Conservation (phyloP, 2,888 invertebrate genomes). For the Rhorus exstirpatorius region DNA sequence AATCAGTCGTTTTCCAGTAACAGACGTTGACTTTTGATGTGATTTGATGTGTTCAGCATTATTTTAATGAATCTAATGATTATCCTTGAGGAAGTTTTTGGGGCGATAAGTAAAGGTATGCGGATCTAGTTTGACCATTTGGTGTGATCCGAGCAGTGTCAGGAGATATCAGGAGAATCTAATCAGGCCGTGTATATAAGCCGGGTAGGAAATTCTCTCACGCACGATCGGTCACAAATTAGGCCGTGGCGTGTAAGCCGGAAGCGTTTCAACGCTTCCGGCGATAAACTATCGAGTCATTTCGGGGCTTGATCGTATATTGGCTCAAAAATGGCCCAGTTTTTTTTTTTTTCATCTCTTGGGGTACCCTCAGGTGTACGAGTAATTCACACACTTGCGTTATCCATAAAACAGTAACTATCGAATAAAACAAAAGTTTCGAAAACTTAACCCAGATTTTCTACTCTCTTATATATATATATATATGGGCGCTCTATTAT, state of each 20-base stretch:
- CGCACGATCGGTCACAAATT: constrained; percentile 58
- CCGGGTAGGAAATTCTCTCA: constrained; percentile 43
- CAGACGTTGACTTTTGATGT: too few relatives aligned
- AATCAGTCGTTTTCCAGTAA: too few relatives aligned
- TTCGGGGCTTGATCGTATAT: background rate
- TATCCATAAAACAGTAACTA: background rate
- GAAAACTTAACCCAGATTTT: background rate
- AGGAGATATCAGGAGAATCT: constrained; percentile 44
- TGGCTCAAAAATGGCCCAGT: background rate
- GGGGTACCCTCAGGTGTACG: background rate
- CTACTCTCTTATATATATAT: too few relatives aligned
- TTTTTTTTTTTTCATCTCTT: background rate
- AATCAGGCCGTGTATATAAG: constrained; percentile 48
- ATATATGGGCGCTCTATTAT: too few relatives aligned
- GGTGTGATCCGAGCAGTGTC: constrained; percentile 19
- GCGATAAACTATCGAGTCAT: constrained; percentile 36
- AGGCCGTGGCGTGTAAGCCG: too few relatives aligned
- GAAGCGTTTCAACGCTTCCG: constrained; percentile 51
- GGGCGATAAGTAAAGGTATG: background rate
- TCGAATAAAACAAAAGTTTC: background rate
- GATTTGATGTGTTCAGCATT: too few relatives aligned
- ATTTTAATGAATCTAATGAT: background rate
- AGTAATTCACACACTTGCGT: background rate
- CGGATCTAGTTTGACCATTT: constrained; percentile 19
- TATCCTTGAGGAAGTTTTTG: background rate